Conservation (phyloP, 2,797 vertebrate genomes). For the Tokudaia tokunoshimensis region DNA sequence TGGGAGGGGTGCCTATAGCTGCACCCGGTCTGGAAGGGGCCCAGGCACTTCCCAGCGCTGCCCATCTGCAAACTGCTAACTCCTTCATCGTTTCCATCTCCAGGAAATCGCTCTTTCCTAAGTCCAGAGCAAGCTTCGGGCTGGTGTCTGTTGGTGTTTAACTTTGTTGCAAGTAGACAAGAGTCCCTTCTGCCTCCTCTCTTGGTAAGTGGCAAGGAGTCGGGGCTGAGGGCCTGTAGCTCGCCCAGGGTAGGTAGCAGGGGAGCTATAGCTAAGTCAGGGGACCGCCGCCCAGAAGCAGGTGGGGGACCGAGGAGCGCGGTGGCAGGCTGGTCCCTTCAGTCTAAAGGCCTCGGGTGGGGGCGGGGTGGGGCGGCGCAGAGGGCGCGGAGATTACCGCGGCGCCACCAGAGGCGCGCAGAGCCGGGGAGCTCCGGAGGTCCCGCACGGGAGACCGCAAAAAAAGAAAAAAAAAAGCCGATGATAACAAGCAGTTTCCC, state of each 20-base stretch:
- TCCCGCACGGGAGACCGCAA: conserved; percentile 67
- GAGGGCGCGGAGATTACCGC: conserved; percentile 53
- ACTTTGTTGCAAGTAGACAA: conserved; percentile 10
- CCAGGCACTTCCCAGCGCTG: conserved; percentile 65
- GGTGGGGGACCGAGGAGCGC: conserved; percentile 63
- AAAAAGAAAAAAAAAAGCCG: conserved; percentile 4
- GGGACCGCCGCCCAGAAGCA: conserved; percentile 42
- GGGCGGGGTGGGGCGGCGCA: conserved; percentile 62
- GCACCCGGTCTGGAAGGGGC: conserved; percentile 74
- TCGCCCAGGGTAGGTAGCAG: not conserved
- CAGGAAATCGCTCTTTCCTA: conserved; percentile 47
- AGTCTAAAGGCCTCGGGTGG: not conserved
- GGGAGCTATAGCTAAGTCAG: not conserved
- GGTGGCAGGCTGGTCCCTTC: conserved; percentile 62
- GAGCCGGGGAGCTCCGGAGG: conserved; percentile 53
- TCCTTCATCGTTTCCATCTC: not conserved
- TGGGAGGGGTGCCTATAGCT: conserved; percentile 78
- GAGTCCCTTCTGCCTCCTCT: conserved; percentile 51
- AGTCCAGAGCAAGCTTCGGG: not conserved
- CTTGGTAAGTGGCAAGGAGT: conserved; percentile 65
- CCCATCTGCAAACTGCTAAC: conserved; percentile 8
- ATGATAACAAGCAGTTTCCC: conserved; percentile 65
- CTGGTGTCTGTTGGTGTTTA: conserved; percentile 6
- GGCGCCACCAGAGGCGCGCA: conserved; percentile 58
- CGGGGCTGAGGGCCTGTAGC: not conserved